Conservation (phyloP, 2,113 vertebrate species). For the Gallinago paraguaiae region DNA sequence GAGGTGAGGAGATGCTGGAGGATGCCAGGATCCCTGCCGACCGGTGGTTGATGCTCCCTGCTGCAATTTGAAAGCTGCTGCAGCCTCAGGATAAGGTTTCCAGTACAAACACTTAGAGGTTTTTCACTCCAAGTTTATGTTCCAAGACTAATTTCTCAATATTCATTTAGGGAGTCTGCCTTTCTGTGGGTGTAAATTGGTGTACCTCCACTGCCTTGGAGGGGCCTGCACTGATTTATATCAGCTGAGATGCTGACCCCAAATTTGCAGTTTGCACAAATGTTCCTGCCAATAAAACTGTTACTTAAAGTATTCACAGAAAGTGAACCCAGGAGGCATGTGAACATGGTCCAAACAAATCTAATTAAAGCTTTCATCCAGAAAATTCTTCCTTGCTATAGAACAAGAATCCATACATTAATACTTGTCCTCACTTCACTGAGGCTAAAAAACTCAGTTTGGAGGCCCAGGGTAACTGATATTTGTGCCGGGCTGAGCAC, state of each 20-base stretch:
- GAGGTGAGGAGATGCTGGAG: not conserved
- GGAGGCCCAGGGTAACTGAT: not conserved
- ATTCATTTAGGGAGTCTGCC: slow-evolving; percentile 37
- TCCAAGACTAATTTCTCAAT: slow-evolving; percentile 54
- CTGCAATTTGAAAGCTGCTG: slow-evolving; percentile 12
- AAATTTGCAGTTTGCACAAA: slow-evolving; percentile 58
- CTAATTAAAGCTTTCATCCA: slow-evolving; percentile 68
- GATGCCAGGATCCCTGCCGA: not conserved
- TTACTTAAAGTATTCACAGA: slow-evolving; percentile 58
- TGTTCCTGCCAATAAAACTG: slow-evolving; percentile 46
- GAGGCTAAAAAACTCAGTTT: not conserved
- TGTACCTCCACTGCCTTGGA: not conserved
- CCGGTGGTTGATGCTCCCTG: not conserved
- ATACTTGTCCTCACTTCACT: slow-evolving; percentile 46
- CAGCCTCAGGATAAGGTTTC: slow-evolving; percentile 27
- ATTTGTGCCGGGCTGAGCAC: not conserved
- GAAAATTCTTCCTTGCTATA: slow-evolving; percentile 58
- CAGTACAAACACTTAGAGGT: slow-evolving; percentile 32
- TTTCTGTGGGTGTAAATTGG: slow-evolving; percentile 55
- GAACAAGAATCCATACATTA: slow-evolving; percentile 43
- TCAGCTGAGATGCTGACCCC: slow-evolving; percentile 48
- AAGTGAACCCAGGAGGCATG: slow-evolving; percentile 58
- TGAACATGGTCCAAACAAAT: slow-evolving; percentile 60
- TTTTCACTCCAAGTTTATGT: slow-evolving; percentile 53
- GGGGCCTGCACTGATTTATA: slow-evolving; percentile 13